Percentiles rank a stretch among this genome's conserved stretches.
Evolutionary conservation across 2,113 vertebrate species (phyloP).

Genomic region (Vimba vimba): DNA sequence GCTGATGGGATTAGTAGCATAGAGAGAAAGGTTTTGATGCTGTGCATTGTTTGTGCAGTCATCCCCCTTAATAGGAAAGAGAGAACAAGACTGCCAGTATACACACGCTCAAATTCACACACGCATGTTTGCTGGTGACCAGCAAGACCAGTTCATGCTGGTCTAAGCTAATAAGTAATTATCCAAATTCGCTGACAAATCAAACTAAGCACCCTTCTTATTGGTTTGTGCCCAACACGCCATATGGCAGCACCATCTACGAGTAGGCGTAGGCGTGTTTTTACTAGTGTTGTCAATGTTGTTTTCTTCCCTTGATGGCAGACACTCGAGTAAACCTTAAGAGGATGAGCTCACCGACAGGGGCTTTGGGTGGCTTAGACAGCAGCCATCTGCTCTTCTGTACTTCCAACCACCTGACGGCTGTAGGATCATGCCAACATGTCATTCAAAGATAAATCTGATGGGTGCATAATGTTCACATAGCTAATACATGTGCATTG

Average conservation of each 20-base stretch:
- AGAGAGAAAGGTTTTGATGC: conserved; percentile 50
- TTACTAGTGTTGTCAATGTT: conserved; percentile 23
- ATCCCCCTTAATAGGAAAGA: conserved; percentile 49
- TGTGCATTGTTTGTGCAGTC: conserved; percentile 54
- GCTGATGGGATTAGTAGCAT: conserved; percentile 50
- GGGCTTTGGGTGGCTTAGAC: conserved; percentile 69
- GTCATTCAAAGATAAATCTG: conserved; percentile 19
- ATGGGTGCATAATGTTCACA: neutral
- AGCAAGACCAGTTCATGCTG: neutral
- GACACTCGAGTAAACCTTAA: conserved; percentile 61
- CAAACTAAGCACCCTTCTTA: conserved; percentile 28
- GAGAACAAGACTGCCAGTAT: conserved; percentile 17
- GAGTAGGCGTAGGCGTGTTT: conserved; percentile 69
- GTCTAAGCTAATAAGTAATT: conserved; percentile 32
- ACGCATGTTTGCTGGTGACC: neutral
- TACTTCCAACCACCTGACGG: conserved; percentile 5
- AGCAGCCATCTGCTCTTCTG: conserved; percentile 68
- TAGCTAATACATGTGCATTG: neutral
- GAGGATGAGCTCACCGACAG: conserved; percentile 68
- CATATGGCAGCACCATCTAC: conserved; percentile 60
- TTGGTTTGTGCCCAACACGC: conserved; percentile 44
- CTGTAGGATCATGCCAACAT: conserved; percentile 15
- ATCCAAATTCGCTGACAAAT: conserved; percentile 36
- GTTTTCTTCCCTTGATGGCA: conserved; percentile 52
- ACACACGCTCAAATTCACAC: conserved; percentile 15